phyloP scores from a whole-genome alignment of 2,113 vertebrate species.

The Nerophis lumbriciformis region DNA sequence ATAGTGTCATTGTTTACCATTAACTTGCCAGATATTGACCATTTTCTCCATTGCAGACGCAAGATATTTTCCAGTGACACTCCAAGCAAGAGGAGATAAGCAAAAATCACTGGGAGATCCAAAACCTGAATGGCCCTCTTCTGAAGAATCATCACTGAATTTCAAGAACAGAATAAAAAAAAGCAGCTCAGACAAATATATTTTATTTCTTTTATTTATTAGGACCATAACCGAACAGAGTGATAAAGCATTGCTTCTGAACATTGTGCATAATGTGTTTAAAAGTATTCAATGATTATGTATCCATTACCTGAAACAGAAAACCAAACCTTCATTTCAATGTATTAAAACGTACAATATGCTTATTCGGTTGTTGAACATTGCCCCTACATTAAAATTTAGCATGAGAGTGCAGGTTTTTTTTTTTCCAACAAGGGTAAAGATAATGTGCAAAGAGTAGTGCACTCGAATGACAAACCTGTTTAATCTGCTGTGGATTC shows the following conservation, averaged over 20 bases:
- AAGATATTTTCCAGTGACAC: constrained; percentile 88
- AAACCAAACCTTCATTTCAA: background rate
- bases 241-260: background rate
- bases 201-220: no score
- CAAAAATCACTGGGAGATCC: constrained; percentile 88
- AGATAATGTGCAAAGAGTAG: no score
- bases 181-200: background rate
- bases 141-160: constrained; percentile 78
- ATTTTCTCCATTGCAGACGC: constrained; percentile 91
- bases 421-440: no score
- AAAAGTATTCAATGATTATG: background rate
- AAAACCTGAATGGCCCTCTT: constrained; percentile 71
- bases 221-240: no score
- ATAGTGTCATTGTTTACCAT: constrained; percentile 69
- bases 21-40: constrained; percentile 98
- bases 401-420: no score
- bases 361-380: background rate
- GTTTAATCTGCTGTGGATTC: no score
- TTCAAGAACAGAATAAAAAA: background rate
- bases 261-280: background rate
- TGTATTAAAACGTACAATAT: background rate
- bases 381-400: no score
- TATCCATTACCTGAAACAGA: background rate
- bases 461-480: no score
- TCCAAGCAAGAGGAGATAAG: constrained; percentile 89